Percentiles rank a stretch among this genome's conserved stretches.
Conservation (phyloP, 2,797 vertebrate species). For the Phrynocephalus forsythii region DNA sequence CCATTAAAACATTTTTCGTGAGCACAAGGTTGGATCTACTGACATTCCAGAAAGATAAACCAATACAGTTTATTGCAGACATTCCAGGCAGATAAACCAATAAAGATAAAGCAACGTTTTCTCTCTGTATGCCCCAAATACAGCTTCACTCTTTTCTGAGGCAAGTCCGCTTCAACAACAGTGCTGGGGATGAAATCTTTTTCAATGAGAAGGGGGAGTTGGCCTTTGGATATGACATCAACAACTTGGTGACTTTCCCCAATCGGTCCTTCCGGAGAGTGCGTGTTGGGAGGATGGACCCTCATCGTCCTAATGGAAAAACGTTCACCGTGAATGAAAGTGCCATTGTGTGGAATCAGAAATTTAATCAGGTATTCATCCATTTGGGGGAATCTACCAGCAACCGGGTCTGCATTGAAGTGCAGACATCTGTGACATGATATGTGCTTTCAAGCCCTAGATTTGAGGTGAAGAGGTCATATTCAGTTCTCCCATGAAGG, state of each 20-base stretch:
- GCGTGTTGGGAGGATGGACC: background rate
- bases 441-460: too few relatives aligned
- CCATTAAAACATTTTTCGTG: too few relatives aligned
- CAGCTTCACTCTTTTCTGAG: background rate
- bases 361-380: background rate
- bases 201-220: background rate
- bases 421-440: background rate
- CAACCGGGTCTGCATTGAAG: accelerated
- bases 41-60: background rate
- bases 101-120: background rate
- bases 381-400: background rate
- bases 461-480: too few relatives aligned
- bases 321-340: background rate
- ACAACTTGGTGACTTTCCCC: background rate
- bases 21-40: too few relatives aligned
- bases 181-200: constrained; percentile 4
- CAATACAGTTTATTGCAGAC: background rate
- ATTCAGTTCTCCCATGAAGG: too few relatives aligned
- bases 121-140: background rate
- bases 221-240: background rate
- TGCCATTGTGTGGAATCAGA: constrained; percentile 13
- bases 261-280: background rate
- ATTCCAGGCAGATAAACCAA: too few relatives aligned
- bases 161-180: background rate
- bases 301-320: background rate